Conservation (phyloP, 2,797 vertebrate genomes). For the Clarias pachynema region DNA sequence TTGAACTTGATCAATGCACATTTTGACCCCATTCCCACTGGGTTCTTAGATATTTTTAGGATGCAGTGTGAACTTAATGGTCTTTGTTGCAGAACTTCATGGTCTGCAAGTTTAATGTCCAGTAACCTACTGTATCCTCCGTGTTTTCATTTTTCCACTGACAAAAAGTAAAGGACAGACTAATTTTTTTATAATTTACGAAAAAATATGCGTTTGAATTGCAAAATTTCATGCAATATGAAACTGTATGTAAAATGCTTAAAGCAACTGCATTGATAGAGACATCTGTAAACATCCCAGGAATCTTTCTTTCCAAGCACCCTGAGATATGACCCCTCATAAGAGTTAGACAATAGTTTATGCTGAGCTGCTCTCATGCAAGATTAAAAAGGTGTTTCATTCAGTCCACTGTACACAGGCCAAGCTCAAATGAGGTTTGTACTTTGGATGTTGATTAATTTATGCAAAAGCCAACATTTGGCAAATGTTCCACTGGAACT, state of each 20-base stretch:
- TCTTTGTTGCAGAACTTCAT: no score
- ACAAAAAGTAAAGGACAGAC: not conserved
- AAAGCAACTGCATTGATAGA: not conserved
- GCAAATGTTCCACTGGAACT: slow-evolving; percentile 29
- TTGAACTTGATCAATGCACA: no score
- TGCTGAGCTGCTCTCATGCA: slow-evolving; percentile 47
- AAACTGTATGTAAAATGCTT: not conserved
- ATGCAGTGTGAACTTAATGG: not conserved
- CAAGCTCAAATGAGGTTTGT: slow-evolving; percentile 45
- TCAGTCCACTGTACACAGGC: slow-evolving; percentile 33
- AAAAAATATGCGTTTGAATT: not conserved
- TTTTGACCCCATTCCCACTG: no score
- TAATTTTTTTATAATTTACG: not conserved
- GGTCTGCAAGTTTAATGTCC: no score
- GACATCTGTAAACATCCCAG: not conserved
- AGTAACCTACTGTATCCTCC: no score
- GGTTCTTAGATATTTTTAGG: no score
- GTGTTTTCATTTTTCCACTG: not conserved
- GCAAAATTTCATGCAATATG: no score
- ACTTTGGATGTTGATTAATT: slow-evolving; percentile 43
- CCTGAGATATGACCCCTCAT: slow-evolving; percentile 26
- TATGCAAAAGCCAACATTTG: slow-evolving; percentile 49
- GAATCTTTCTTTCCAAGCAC: not conserved
- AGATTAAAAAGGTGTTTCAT: slow-evolving; percentile 48
- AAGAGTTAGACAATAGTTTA: slow-evolving; percentile 45